Evolutionary conservation across 2,888 invertebrate species (phyloP).

Genomic region (Platerodrilus igneus): DNA sequence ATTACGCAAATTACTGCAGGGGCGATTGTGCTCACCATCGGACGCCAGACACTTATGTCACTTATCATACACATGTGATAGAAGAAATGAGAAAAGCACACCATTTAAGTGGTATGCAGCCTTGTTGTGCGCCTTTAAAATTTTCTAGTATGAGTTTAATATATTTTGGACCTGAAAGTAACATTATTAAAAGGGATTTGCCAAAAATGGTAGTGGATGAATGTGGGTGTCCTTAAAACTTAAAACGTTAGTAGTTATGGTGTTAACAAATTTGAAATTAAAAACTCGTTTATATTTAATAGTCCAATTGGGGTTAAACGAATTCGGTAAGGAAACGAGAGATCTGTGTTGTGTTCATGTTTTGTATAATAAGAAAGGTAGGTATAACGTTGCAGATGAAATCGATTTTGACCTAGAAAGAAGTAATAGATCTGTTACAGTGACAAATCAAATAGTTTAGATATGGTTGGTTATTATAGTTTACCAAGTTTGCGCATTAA

Average conservation of each 20-base stretch:
- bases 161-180: slow-evolving; percentile 84
- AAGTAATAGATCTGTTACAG: too few relatives aligned
- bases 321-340: slow-evolving; percentile 14
- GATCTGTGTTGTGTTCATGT: slow-evolving; percentile 18
- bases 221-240: slow-evolving; percentile 80
- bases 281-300: slow-evolving; percentile 20
- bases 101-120: slow-evolving; percentile 72
- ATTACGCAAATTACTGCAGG: slow-evolving; percentile 90
- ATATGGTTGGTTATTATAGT: too few relatives aligned
- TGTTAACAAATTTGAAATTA: slow-evolving; percentile 21
- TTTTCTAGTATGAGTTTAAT: slow-evolving; percentile 90
- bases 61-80: slow-evolving; percentile 86
- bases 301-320: slow-evolving; percentile 16
- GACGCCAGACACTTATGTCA: slow-evolving; percentile 77
- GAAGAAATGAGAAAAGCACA: slow-evolving; percentile 81
- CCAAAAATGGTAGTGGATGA: slow-evolving; percentile 96
- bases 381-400: slow-evolving; percentile 16
- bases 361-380: slow-evolving; percentile 17
- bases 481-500: too few relatives aligned
- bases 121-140: slow-evolving; percentile 88
- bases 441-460: too few relatives aligned
- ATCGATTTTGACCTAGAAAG: too few relatives aligned
- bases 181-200: slow-evolving; percentile 88
- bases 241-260: slow-evolving; percentile 22
- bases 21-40: slow-evolving; percentile 80